These are phyloP conservation scores for Periophthalmus magnuspinnatus DNA, from an alignment of 2,797 vertebrate species.

Conservation along the genomic window DNA sequence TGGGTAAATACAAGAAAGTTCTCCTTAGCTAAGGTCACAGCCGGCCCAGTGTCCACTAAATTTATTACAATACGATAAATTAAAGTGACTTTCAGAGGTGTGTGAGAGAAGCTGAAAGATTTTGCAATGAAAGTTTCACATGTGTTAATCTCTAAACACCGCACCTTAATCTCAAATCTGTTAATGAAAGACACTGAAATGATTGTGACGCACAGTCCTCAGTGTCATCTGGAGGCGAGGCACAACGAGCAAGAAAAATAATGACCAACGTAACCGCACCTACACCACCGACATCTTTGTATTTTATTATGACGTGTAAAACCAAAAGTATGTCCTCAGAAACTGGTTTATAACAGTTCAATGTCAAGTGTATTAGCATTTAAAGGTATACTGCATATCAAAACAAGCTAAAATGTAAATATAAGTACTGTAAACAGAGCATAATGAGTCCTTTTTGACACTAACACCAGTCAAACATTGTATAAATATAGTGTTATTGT, in stretches of 20 bases:
- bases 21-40: not conserved
- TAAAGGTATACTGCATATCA: no score
- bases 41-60: not conserved
- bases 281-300: not conserved
- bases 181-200: not conserved
- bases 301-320: not conserved
- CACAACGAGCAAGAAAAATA: not conserved
- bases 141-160: not conserved
- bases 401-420: no score
- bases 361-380: no score
- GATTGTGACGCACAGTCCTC: not conserved
- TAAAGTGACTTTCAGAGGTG: no score
- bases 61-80: no score
- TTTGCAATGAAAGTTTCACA: not conserved
- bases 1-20: conserved; percentile 30
- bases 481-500: no score
- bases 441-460: no score
- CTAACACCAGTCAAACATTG: no score
- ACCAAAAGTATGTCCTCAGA: no score
- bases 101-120: no score
- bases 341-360: no score
- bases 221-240: not conserved
- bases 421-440: not conserved
- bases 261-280: no score
- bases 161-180: not conserved